Percentiles rank a stretch among this genome's conserved stretches.
Evolutionary conservation across 2,797 vertebrate genomes (phyloP).

Genomic region (Glyptemys insculpta): DNA sequence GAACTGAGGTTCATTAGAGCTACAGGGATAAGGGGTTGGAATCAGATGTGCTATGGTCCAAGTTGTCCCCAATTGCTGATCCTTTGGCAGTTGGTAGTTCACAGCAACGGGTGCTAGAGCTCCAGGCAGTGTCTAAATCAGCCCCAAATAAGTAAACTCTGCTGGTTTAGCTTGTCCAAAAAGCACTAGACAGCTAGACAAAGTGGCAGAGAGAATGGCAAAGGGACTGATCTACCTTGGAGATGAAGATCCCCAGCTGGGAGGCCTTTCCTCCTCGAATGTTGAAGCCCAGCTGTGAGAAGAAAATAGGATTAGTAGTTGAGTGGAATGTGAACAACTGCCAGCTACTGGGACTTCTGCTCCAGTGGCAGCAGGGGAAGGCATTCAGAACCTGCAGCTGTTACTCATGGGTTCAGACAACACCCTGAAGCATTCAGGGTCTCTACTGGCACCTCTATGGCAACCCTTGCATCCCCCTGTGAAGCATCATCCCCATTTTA

Average conservation of each 20-base stretch:
- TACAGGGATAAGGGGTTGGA: not conserved
- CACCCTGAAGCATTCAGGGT: not conserved
- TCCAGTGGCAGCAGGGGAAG: not conserved
- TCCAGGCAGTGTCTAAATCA: not conserved
- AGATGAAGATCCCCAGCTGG: conserved; percentile 98
- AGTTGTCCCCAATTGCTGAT: not conserved
- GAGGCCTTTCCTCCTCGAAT: conserved; percentile 98
- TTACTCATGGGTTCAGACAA: not conserved
- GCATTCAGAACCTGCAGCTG: not conserved
- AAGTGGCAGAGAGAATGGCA: accelerated
- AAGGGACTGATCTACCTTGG: conserved; percentile 86
- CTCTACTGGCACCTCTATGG: accelerated
- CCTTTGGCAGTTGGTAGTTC: not conserved
- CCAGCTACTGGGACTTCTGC: accelerated
- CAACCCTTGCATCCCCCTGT: not conserved
- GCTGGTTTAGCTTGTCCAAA: not conserved
- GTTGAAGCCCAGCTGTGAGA: conserved; percentile 92
- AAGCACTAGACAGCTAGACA: not conserved
- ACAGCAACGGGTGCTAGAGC: not conserved
- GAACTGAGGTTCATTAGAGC: accelerated
- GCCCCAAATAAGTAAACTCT: not conserved
- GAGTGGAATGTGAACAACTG: not conserved
- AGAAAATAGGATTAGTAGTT: not conserved
- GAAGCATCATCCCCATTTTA: not conserved
- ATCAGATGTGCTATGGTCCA: not conserved